Evolutionary conservation across 2,888 invertebrate genomes (phyloP), one percentile per base, ranked within the genome.

Genomic region (Dioctria rufipes): DNA sequence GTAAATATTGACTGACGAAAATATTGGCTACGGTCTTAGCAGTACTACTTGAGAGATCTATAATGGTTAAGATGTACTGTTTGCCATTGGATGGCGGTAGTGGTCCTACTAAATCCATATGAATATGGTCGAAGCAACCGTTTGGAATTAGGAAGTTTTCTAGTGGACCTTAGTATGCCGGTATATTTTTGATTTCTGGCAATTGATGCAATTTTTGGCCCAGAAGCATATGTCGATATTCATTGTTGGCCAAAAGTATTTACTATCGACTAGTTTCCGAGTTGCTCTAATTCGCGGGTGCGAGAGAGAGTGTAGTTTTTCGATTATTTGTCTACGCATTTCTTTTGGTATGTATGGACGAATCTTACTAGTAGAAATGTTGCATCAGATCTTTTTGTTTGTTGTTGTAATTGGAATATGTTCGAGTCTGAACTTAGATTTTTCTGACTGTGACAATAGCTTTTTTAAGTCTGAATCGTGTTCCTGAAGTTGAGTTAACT

Each of bases 51-150:
- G 43, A n/a, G 3, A 85, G 61, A 49, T 87, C 86, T 11, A 85
- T 83, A 4, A 83, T 82, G 0, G 86, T 86, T 2, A 87, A 78
- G 25, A 84, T 81, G 73, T 86, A 86, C 11, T 80, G 69, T 69
- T 81, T 84, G 39, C 82, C 84, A 40, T 83, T 66, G 0, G 84
- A 84, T 5, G 80, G 13, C 39, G 86, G 86, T 25, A 88, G 80
- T 3, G 86, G 86, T 39, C 86, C 86, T 2, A 88, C 84, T 25
- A 88, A 80, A 81, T 88, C 87, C 4, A 87, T 80, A 71, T 87
- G 86, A 3, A 88, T 82, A 66, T 87, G 86, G n/a, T 84, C 83
- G 80, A 88, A 87, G 8, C 87, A 83, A 5, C 71, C 78, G 13
- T 83, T 81, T 11, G 86, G 84, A 13, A 82, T 79, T 1, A 82